Evolutionary conservation across 1,140 invertebrate species (phyloP).

Genomic region (Macrocentrus cingulum): DNA sequence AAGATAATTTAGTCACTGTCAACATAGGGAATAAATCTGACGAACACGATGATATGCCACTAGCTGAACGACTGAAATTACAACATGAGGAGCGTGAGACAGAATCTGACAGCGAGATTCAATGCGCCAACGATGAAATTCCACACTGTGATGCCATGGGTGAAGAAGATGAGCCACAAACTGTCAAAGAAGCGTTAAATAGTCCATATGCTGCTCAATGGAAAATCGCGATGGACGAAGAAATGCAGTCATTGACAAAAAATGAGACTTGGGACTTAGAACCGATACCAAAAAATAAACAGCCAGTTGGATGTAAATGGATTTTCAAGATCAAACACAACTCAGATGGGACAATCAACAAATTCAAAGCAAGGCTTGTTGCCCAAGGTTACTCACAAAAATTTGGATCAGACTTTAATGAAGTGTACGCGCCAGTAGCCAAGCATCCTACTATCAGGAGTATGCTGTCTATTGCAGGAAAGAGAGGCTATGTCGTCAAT

Average conservation of each 20-base stretch:
- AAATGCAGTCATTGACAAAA: not conserved
- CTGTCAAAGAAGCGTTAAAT: not conserved
- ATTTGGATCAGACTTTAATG: conserved; percentile 44
- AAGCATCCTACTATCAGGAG: not conserved
- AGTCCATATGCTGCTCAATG: not conserved
- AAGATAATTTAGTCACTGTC: too few species aligned
- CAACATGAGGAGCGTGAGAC: too few species aligned
- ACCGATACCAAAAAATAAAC: conserved; percentile 22
- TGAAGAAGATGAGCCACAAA: not conserved
- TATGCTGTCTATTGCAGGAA: not conserved
- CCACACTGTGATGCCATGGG: not conserved
- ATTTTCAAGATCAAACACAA: conserved; percentile 43
- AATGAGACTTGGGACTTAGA: conserved; percentile 13
- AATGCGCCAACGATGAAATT: not conserved
- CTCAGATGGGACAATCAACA: conserved; percentile 29
- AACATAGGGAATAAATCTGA: too few species aligned
- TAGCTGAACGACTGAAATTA: too few species aligned
- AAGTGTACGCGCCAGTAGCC: not conserved
- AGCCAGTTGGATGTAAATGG: conserved; percentile 43
- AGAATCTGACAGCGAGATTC: too few species aligned
- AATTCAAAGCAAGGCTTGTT: conserved; percentile 48
- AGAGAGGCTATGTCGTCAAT: not conserved
- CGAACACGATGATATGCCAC: too few species aligned
- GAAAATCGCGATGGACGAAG: conserved; percentile 10
- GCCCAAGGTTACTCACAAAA: conserved; percentile 46